A percentile compares a stretch with the other conserved stretches of the same genome.
Conservation (phyloP, 2,113 vertebrate genomes). For the Lota lota region DNA sequence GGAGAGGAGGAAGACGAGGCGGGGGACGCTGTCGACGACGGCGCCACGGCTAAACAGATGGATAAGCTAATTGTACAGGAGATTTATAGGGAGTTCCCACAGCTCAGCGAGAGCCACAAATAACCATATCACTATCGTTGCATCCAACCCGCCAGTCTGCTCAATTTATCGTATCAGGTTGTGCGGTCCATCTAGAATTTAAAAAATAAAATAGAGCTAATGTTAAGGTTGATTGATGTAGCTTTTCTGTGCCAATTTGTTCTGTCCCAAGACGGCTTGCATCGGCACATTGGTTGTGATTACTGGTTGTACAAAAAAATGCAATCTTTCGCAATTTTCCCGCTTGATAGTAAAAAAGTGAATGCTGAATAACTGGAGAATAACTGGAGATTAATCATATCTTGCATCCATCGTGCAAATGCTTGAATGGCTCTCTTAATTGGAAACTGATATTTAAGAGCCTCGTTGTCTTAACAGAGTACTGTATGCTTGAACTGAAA, state of each 20-base stretch:
- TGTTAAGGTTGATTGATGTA: background rate
- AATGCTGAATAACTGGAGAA: background rate
- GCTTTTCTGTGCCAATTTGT: constrained; percentile 21
- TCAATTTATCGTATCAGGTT: too few relatives aligned
- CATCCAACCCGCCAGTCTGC: constrained; percentile 38
- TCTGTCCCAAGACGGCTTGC: background rate
- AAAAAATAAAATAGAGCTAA: too few relatives aligned
- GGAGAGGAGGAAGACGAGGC: constrained; percentile 81
- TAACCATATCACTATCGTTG: constrained; percentile 21
- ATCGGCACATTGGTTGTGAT: background rate
- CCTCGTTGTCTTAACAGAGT: background rate
- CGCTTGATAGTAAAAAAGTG: background rate
- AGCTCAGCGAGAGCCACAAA: constrained; percentile 66
- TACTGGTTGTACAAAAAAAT: background rate
- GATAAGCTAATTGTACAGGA: constrained; percentile 93
- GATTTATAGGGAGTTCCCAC: constrained; percentile 92
- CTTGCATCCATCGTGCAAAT: too few relatives aligned
- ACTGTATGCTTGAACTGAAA: constrained; percentile 2
- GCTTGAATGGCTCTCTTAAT: too few relatives aligned
- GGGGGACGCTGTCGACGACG: constrained; percentile 71
- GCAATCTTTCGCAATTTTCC: background rate
- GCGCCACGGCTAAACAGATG: constrained; percentile 86
- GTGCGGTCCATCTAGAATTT: too few relatives aligned
- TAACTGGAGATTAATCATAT: background rate
- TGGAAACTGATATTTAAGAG: too few relatives aligned